Conservation (phyloP, 2,113 vertebrate species). For the Hiodon tergisus region DNA sequence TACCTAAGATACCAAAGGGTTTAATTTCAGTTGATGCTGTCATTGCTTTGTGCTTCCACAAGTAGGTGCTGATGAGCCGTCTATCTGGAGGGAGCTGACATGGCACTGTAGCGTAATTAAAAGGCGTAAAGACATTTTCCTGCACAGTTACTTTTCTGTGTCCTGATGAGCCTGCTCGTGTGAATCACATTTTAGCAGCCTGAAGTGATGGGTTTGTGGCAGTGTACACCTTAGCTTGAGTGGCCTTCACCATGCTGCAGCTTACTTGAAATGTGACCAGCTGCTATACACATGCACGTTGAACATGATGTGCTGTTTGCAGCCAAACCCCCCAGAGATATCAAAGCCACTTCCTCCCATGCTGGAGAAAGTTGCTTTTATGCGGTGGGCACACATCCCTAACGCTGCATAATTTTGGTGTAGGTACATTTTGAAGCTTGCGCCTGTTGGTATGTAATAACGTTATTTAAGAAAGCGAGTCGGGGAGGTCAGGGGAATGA, state of each 20-base stretch:
- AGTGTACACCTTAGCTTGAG: not conserved
- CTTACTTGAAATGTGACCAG: not conserved
- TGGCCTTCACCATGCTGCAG: not conserved
- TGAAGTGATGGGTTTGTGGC: conserved; percentile 1
- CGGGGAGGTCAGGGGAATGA: too few species aligned
- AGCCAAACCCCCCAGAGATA: too few species aligned
- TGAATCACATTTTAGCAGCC: not conserved
- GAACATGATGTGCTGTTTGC: too few species aligned
- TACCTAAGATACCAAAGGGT: not conserved
- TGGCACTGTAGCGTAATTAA: not conserved
- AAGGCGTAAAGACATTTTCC: not conserved
- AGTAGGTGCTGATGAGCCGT: not conserved
- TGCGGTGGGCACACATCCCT: too few species aligned
- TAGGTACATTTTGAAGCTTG: too few species aligned
- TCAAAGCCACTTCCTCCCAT: too few species aligned
- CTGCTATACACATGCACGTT: not conserved
- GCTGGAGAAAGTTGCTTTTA: too few species aligned
- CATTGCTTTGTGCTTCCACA: not conserved
- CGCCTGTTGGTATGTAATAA: too few species aligned
- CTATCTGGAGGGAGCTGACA: not conserved
- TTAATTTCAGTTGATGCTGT: not conserved
- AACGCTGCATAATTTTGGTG: too few species aligned
- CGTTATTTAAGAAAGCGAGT: too few species aligned
- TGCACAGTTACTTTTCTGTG: not conserved
- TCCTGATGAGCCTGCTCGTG: not conserved